A percentile compares a stretch with the other conserved stretches of the same genome.
These are phyloP conservation scores for Tenualosa thibaudeaui DNA, from an alignment of 2,797 vertebrate species.

Conservation along the genomic window DNA sequence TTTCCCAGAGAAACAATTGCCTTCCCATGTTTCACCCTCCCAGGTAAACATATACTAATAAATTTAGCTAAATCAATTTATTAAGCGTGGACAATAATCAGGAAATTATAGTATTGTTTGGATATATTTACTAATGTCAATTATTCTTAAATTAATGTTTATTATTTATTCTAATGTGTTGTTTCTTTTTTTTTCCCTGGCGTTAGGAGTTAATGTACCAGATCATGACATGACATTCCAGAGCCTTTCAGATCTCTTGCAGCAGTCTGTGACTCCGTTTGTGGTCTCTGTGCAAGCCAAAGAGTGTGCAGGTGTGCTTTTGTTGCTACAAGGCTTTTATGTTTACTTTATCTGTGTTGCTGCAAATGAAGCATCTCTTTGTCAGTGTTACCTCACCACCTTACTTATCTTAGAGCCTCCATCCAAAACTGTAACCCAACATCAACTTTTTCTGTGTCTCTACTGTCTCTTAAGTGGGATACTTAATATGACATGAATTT, in stretches of 20 bases:
- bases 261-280: slow-evolving; percentile 82
- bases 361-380: not conserved
- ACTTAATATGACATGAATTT: not conserved
- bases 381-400: not conserved
- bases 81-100: no score
- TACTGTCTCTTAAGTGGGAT: no score
- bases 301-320: slow-evolving; percentile 84
- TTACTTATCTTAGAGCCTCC: not conserved
- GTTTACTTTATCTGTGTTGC: not conserved
- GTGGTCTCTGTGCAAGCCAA: slow-evolving; percentile 87
- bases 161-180: not conserved
- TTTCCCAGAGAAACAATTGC: no score
- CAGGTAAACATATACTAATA: no score
- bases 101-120: not conserved
- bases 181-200: slow-evolving; percentile 2
- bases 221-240: slow-evolving; percentile 92
- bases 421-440: not conserved
- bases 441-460: not conserved
- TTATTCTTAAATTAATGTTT: not conserved
- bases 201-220: slow-evolving; percentile 90
- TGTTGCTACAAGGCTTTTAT: not conserved
- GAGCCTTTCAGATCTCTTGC: slow-evolving; percentile 83
- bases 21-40: no score
- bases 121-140: not conserved
- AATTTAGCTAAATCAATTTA: no score